Evolutionary conservation across 2,888 invertebrate genomes (phyloP).

Genomic region (Cerceris ruficornis): DNA sequence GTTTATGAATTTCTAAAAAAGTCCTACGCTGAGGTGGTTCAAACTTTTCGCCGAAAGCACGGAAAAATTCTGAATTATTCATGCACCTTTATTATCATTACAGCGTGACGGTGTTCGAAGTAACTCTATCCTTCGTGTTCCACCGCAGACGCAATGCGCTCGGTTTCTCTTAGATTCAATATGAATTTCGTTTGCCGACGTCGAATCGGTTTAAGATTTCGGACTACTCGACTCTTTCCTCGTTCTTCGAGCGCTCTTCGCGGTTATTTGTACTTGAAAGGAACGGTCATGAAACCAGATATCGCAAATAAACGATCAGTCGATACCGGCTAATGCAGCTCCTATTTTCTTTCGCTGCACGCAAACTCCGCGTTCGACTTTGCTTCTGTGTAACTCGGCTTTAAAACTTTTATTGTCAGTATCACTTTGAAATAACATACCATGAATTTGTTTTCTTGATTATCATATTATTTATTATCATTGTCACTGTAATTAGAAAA

Average conservation of each 20-base stretch:
- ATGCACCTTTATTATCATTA: conserved; percentile 74
- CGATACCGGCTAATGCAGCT: background rate
- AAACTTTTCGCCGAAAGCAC: conserved; percentile 47
- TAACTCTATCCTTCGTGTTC: conserved; percentile 61
- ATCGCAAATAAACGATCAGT: background rate
- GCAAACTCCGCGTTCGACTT: background rate
- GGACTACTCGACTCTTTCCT: conserved; percentile 15
- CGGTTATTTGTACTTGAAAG: background rate
- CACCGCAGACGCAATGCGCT: conserved; percentile 48
- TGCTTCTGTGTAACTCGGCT: background rate
- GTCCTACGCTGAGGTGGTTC: conserved; percentile 19
- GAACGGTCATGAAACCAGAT: background rate
- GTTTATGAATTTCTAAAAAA: conserved; percentile 65
- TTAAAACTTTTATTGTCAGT: too few species aligned
- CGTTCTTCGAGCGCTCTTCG: background rate
- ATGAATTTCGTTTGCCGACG: conserved; percentile 64
- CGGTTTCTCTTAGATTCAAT: conserved; percentile 70
- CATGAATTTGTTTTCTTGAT: too few species aligned
- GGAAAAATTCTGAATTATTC: conserved; percentile 74
- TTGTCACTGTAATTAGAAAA: too few species aligned
- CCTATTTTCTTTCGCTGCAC: background rate
- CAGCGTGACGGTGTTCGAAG: conserved; percentile 62
- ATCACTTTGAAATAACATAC: too few species aligned
- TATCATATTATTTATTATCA: too few species aligned
- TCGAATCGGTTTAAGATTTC: conserved; percentile 63